Percentiles rank a stretch among this genome's conserved stretches.
These are phyloP conservation scores for Engystomops pustulosus DNA, from an alignment of 2,113 vertebrate species.

Conservation along the genomic window DNA sequence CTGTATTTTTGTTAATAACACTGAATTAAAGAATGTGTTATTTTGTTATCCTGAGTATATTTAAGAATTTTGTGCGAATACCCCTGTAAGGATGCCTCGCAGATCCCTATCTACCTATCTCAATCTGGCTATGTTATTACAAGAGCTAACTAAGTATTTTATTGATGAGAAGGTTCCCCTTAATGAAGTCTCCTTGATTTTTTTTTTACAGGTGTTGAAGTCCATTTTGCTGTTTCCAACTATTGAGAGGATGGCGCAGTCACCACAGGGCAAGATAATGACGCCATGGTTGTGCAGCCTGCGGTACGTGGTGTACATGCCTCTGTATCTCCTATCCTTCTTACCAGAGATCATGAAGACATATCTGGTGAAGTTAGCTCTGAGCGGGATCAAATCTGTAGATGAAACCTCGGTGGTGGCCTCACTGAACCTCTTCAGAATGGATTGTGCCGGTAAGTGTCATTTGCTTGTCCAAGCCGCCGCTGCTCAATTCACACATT, in stretches of 20 bases:
- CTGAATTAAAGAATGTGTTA: too few relatives aligned
- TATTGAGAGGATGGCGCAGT: constrained; percentile 89
- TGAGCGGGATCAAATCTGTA: constrained; percentile 69
- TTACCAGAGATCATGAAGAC: constrained; percentile 80
- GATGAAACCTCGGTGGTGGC: constrained; percentile 71
- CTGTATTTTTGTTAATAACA: too few relatives aligned
- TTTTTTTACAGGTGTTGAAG: constrained; percentile 79
- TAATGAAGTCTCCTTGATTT: background rate
- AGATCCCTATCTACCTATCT: too few relatives aligned
- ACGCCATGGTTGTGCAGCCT: constrained; percentile 87
- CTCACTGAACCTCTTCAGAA: constrained; percentile 74
- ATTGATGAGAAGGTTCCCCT: background rate
- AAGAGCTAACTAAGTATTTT: too few relatives aligned
- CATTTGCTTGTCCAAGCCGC: too few relatives aligned
- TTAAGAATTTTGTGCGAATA: too few relatives aligned
- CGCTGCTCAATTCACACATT: too few relatives aligned
- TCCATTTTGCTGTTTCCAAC: constrained; percentile 91
- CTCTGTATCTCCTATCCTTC: constrained; percentile 84
- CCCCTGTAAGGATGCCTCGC: too few relatives aligned
- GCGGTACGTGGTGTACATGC: constrained; percentile 83
- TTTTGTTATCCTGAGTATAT: too few relatives aligned
- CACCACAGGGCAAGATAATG: constrained; percentile 85
- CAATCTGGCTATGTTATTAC: too few relatives aligned
- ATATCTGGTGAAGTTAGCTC: constrained; percentile 69
- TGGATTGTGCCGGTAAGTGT: constrained; percentile 85